Evolutionary conservation across 2,797 vertebrate genomes (phyloP).

Genomic region (Graptemys geographica): DNA sequence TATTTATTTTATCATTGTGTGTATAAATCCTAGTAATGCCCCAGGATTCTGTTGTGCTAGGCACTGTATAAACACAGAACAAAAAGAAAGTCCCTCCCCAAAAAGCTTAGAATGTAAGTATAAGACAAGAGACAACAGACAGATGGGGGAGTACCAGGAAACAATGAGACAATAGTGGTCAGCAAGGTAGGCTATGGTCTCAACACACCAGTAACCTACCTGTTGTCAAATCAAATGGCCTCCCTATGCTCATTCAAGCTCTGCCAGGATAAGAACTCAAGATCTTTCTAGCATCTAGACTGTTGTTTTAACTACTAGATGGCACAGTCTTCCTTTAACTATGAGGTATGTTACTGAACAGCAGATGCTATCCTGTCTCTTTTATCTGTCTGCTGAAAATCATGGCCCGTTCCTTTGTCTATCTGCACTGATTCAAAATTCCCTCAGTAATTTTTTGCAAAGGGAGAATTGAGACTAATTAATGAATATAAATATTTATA

Average conservation of each 20-base stretch:
- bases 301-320: not conserved
- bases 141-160: not conserved
- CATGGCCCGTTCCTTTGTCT: not conserved
- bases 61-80: not conserved
- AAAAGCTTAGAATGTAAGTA: not conserved
- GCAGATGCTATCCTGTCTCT: not conserved
- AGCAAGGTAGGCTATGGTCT: not conserved
- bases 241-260: not conserved
- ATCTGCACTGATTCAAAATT: conserved; percentile 4
- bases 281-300: not conserved
- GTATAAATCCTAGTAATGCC: not conserved
- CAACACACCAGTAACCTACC: not conserved
- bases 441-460: not conserved
- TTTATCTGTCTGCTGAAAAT: not conserved
- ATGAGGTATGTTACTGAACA: not conserved
- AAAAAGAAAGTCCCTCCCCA: not conserved
- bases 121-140: not conserved
- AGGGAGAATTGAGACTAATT: not conserved
- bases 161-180: not conserved
- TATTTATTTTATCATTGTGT: not conserved
- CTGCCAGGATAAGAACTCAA: not conserved
- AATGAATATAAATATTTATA: conserved; percentile 22
- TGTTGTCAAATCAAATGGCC: not conserved
- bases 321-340: not conserved
- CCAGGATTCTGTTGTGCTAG: not conserved